phyloP scores from a whole-genome alignment of 1,140 invertebrate species.

The Xylocopa sonorina region DNA sequence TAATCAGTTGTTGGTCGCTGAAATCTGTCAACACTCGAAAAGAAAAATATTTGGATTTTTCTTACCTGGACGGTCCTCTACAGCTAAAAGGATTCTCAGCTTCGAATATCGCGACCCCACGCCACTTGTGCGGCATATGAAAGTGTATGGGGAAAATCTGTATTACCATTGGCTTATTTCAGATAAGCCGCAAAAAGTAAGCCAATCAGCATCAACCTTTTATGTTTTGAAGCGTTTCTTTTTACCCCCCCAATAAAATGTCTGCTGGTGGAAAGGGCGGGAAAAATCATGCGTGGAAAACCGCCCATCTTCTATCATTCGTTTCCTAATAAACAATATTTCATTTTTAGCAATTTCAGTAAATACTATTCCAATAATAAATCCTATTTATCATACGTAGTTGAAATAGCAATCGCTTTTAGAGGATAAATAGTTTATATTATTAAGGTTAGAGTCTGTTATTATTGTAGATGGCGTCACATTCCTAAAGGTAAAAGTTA shows the following conservation, averaged over 20 bases:
- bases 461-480: slow-evolving; percentile 62
- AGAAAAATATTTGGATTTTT: slow-evolving; percentile 83
- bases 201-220: slow-evolving; percentile 82
- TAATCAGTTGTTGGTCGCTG: slow-evolving; percentile 34
- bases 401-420: not conserved
- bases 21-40: slow-evolving; percentile 81
- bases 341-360: not conserved
- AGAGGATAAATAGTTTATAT: slow-evolving; percentile 42
- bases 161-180: slow-evolving; percentile 83
- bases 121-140: slow-evolving; percentile 84
- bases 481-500: slow-evolving; percentile 4
- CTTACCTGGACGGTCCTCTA: slow-evolving; percentile 84
- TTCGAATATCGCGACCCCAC: slow-evolving; percentile 85
- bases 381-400: not conserved
- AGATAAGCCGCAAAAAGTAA: slow-evolving; percentile 84
- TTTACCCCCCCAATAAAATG: slow-evolving; percentile 74
- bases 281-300: slow-evolving; percentile 67
- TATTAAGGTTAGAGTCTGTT: slow-evolving; percentile 61
- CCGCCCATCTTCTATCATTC: not conserved
- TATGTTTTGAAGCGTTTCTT: slow-evolving; percentile 82
- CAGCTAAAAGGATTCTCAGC: slow-evolving; percentile 84
- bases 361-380: not conserved
- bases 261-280: slow-evolving; percentile 70
- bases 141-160: slow-evolving; percentile 81
- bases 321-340: not conserved